These are phyloP conservation scores for Smutsia temminckii DNA, from an alignment of 2,797 vertebrate species.

Conservation along the genomic window DNA sequence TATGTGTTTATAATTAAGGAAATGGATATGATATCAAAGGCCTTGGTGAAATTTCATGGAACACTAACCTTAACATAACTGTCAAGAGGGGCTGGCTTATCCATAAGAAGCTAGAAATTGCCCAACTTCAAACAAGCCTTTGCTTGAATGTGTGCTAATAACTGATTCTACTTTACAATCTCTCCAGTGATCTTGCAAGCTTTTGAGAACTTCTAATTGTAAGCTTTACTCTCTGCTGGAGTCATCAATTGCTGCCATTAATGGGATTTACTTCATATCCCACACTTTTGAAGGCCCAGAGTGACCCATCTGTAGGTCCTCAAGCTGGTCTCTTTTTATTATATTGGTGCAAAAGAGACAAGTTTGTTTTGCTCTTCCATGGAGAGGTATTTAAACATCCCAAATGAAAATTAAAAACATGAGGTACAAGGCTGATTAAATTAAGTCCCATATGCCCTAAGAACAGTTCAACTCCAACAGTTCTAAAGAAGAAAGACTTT, in stretches of 20 bases:
- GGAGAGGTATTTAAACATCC: conserved; percentile 48
- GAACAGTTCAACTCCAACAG: neutral
- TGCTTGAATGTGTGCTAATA: conserved; percentile 8
- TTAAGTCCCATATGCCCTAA: neutral
- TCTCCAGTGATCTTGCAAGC: neutral
- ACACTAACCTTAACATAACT: neutral
- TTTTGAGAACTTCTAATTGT: conserved; percentile 42
- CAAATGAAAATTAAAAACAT: conserved; percentile 51
- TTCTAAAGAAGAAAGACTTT: conserved; percentile 1
- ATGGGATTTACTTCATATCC: conserved; percentile 39
- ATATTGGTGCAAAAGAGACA: neutral
- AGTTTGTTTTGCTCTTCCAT: conserved; percentile 26
- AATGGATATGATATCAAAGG: conserved; percentile 35
- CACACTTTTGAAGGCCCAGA: conserved; percentile 12
- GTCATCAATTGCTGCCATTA: conserved; percentile 36
- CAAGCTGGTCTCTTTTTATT: conserved; percentile 60
- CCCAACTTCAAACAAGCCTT: conserved; percentile 18
- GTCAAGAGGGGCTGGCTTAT: neutral
- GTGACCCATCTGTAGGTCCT: conserved; percentile 12
- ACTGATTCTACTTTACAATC: neutral
- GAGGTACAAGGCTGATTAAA: conserved; percentile 18
- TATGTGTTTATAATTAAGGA: conserved; percentile 51
- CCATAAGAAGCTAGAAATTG: conserved; percentile 19
- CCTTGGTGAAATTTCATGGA: neutral
- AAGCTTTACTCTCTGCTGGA: conserved; percentile 7